phyloP scores from a whole-genome alignment of 1,140 invertebrate species.

The Ostrea edulis region DNA sequence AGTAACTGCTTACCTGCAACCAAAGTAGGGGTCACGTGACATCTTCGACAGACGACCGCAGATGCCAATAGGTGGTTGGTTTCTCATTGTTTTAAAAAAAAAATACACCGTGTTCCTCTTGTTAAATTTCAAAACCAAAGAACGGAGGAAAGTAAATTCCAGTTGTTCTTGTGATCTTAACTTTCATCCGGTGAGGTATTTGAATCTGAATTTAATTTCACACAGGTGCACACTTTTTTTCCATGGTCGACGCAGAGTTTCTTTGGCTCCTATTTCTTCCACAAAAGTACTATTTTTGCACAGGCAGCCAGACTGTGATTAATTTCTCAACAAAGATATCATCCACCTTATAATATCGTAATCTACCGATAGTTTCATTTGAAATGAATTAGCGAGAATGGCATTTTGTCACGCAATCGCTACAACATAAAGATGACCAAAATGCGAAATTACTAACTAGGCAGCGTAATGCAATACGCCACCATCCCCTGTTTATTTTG shows the following conservation, averaged over 20 bases:
- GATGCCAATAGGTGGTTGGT: neutral
- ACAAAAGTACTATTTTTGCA: slow-evolving; percentile 30
- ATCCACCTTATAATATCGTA: slow-evolving; percentile 24
- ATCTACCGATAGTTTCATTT: slow-evolving; percentile 30
- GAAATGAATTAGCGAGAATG: slow-evolving; percentile 7
- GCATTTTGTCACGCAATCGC: slow-evolving; percentile 5
- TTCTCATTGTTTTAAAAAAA: neutral
- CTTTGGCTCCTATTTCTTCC: slow-evolving; percentile 6
- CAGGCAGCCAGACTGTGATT: slow-evolving; percentile 33
- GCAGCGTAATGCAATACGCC: slow-evolving; percentile 16
- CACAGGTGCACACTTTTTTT: slow-evolving; percentile 31
- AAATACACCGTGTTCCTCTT: neutral
- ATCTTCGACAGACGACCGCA: neutral
- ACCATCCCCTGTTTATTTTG: slow-evolving; percentile 32
- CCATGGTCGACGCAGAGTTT: neutral
- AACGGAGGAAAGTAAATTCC: neutral
- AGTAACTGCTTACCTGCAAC: neutral
- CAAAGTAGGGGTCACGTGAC: neutral
- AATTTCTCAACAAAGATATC: slow-evolving; percentile 23
- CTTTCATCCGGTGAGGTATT: slow-evolving; percentile 24
- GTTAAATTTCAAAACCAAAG: neutral
- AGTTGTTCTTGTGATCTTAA: neutral
- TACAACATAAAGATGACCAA: slow-evolving; percentile 12
- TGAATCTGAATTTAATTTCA: slow-evolving; percentile 39
- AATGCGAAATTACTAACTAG: neutral